Evolutionary conservation across 1,140 invertebrate species (phyloP).

Genomic region (Zaprionus tsacasi): DNA sequence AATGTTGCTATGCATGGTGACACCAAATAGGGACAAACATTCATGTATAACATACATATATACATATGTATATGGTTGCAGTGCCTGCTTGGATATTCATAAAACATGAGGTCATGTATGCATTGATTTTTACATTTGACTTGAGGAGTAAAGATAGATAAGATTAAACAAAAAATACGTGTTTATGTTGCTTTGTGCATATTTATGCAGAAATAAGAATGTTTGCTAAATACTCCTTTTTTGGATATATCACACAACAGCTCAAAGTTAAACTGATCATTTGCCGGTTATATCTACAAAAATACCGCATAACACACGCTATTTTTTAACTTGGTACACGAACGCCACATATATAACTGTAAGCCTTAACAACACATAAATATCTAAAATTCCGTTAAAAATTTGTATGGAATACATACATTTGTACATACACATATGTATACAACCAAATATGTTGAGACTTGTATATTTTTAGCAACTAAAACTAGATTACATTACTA

Average conservation of each 20-base stretch:
- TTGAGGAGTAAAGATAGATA: not conserved
- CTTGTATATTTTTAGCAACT: not conserved
- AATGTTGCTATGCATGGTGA: slow-evolving; percentile 34
- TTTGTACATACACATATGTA: not conserved
- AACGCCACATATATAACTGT: not conserved
- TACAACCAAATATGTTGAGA: not conserved
- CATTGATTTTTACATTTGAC: slow-evolving; percentile 32
- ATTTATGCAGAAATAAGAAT: not conserved
- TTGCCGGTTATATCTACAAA: slow-evolving; percentile 12
- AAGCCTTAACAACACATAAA: not conserved
- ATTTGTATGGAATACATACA: not conserved
- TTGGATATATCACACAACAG: not conserved
- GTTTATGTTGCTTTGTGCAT: not conserved
- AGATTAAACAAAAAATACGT: not conserved
- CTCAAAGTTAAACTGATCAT: not conserved
- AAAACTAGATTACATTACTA: not conserved
- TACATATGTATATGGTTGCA: not conserved
- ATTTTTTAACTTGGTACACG: not conserved
- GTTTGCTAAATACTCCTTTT: not conserved
- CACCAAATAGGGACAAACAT: slow-evolving; percentile 5
- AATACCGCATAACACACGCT: not conserved
- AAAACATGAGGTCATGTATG: slow-evolving; percentile 32
- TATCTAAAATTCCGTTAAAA: not conserved
- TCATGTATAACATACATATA: not conserved
- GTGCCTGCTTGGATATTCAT: slow-evolving; percentile 19